Evolutionary conservation across 1,140 invertebrate species (phyloP).

Genomic region (Bombyx mandarina): DNA sequence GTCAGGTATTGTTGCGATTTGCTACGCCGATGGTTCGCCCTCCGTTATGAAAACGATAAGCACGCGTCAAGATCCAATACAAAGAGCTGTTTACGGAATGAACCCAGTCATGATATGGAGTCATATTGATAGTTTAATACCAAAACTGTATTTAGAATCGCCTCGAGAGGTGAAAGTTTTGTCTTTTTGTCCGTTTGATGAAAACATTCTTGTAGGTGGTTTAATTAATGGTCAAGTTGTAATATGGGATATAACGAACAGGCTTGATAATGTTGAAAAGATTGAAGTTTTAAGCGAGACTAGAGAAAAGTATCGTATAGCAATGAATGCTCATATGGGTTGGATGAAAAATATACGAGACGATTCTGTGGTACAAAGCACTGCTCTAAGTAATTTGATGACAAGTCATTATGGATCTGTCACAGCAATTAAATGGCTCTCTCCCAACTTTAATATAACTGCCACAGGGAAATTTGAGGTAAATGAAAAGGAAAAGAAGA

Average conservation of each 20-base stretch:
- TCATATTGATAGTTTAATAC: constrained; percentile 77
- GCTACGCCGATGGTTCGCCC: constrained; percentile 72
- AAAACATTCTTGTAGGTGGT: constrained; percentile 79
- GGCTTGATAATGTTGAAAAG: constrained; percentile 75
- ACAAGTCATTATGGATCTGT: constrained; percentile 75
- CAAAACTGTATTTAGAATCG: constrained; percentile 79
- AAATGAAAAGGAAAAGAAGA: constrained; percentile 56
- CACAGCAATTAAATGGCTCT: constrained; percentile 77
- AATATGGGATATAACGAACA: constrained; percentile 81
- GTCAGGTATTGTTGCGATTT: constrained; percentile 75
- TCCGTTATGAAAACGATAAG: constrained; percentile 49
- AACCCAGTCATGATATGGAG: constrained; percentile 82
- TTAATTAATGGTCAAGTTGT: constrained; percentile 80
- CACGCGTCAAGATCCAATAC: constrained; percentile 58
- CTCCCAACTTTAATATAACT: constrained; percentile 72
- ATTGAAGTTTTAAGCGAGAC: constrained; percentile 74
- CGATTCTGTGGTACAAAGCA: constrained; percentile 71
- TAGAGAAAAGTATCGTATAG: constrained; percentile 73
- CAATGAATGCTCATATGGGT: constrained; percentile 75
- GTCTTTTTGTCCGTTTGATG: constrained; percentile 78
- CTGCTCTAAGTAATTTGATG: constrained; percentile 73
- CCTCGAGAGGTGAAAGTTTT: constrained; percentile 75
- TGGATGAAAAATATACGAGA: constrained; percentile 77
- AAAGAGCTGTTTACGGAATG: constrained; percentile 67
- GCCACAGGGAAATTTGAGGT: constrained; percentile 72